Evolutionary conservation across 2,113 vertebrate genomes (phyloP).

Genomic region (Centrocercus urophasianus): DNA sequence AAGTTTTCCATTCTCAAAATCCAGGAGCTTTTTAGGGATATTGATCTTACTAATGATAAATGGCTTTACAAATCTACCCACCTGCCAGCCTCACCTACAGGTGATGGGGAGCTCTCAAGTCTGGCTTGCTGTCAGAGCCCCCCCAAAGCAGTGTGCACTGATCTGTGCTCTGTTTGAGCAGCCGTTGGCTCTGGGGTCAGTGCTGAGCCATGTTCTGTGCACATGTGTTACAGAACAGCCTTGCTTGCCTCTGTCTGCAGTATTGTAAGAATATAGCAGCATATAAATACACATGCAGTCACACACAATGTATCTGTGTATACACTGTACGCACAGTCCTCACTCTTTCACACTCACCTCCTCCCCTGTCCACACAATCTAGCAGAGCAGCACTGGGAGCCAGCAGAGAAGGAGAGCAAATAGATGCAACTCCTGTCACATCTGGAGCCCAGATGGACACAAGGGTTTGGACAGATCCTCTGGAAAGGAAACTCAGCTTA

Average conservation of each 20-base stretch:
- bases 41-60: not conserved
- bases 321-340: not conserved
- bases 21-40: not conserved
- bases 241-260: not conserved
- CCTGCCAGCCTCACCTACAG: not conserved
- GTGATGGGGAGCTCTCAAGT: not conserved
- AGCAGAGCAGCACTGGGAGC: not conserved
- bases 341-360: not conserved
- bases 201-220: not conserved
- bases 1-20: not conserved
- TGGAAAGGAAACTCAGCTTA: constrained; percentile 3
- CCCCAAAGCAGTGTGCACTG: not conserved
- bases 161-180: not conserved
- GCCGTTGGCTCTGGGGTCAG: not conserved
- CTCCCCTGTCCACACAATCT: not conserved
- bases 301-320: not conserved
- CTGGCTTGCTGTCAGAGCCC: not conserved
- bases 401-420: not conserved
- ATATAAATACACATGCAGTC: not conserved
- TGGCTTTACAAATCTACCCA: not conserved
- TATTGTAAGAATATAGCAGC: not conserved
- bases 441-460: constrained; percentile 62
- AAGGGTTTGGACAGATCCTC: constrained; percentile 12
- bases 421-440: constrained; percentile 51
- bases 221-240: not conserved